Evolutionary conservation across 53 echinoderm and acorn worm genomes (phyloP), one percentile per base, ranked within the genome.

Genomic region (Holothuria scabra): DNA sequence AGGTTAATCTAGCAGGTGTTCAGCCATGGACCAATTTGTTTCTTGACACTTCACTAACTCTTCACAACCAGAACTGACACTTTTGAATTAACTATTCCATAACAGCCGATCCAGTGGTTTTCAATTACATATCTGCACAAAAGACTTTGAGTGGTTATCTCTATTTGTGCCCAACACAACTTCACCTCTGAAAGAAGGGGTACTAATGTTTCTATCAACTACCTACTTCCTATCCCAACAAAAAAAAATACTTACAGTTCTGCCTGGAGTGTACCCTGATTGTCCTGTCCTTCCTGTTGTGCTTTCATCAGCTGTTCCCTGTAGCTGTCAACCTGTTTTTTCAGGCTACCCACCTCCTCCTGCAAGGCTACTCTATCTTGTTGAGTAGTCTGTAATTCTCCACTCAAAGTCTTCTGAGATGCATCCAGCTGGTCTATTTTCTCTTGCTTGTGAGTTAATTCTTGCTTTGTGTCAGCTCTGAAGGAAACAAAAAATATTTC

Each of bases 251-350:
- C 95, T 92, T 64, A 92, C 92, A 95, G 66, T 65, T 95, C 83
- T 65, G 92, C 92, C 76, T 95, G 92, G 18, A 92, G 55, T 1
- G 85, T 68, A 28, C 96, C 96, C 55, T 93, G 35, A 65, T 49
- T 93, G 60, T 83, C 80, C 86, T 93, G 80, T 8, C 91, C 96
- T 74, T 96, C 75, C 34, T 91, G 84, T 58, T 92, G 89, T 41
- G 90, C 84, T 26, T 86, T 32, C 32, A 68, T 82, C 49, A 96
- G 68, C 87, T 91, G 91, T 52, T 90, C 83, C 84, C 87, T 83
- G 88, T 89, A 93, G 49, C 90, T 91, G 20, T 96, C 96, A 59
- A 93, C 87, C 87, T 96, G 89, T 84, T 87, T 84, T 72, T 90
- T 88, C 28, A 87, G 52, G 37, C 79, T 61, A 12, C 61, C 87